Evolutionary conservation across 2,797 vertebrate species (phyloP), one percentile per base, ranked within the genome.

Genomic region (Prionace glauca): DNA sequence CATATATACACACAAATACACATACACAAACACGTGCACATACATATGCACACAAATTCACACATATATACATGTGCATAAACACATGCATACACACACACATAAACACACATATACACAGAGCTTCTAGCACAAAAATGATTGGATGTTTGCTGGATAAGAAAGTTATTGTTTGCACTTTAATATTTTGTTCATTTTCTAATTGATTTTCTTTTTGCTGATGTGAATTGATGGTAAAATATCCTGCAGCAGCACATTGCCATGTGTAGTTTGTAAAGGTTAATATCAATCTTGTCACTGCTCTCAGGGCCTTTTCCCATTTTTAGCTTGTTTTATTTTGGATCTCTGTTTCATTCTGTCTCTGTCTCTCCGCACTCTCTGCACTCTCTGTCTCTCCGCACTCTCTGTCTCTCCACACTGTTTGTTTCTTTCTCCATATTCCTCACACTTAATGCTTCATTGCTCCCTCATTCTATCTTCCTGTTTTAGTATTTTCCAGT

Each of bases 161-260:
- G 72, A 74, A 50, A 56, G 26, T 74, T 74, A 74, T 72, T 74
- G 92, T 69, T 94, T 72, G 92, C 36, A 18, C 24, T 74, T 60
- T 56, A 45, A 77, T 77, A 32, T 95, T 74, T 26, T 77, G 69
- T 74, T 56, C 16, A 36, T 72, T n/a, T 72, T 72, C 14, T 56
- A 56, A 32, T 56, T 56, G 18, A 26, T 18, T 77, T 94, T 95
- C 29, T 77, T 29, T 1, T 29, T 69, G 65, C 62, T 16, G 71
- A 95, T 41, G 20, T 77, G n/a, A 95, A 95, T 56, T 95, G 36
- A 32, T 77, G 71, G 93, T 72, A 95, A 95, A 95, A 95, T 95
- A 95, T 95, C 29, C 36, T 74, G 69, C 69, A 69, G 77, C 71
- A 77, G 93, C 71, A 95, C 45, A 77, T 18, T 95, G 69, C 14